Percentiles rank a stretch among this genome's conserved stretches.
These are phyloP conservation scores for Reticulitermes lucifugus DNA, from an alignment of 2,888 invertebrate species.

Conservation along the genomic window DNA sequence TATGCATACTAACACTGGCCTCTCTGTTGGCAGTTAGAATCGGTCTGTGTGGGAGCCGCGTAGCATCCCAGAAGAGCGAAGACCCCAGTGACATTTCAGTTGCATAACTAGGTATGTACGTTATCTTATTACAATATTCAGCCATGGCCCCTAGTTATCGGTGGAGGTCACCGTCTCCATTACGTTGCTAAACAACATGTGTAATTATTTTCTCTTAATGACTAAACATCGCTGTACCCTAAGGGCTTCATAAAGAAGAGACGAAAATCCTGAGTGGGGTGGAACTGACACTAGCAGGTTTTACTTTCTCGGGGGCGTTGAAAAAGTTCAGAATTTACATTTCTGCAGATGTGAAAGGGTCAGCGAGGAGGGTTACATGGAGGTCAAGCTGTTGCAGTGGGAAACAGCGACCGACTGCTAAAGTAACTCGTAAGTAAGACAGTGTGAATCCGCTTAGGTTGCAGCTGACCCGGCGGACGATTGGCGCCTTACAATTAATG, in stretches of 20 bases:
- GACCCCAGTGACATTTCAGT: not conserved
- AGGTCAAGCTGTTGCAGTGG: constrained; percentile 26
- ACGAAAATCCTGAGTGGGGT: not conserved
- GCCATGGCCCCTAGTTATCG: not conserved
- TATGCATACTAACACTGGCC: not conserved
- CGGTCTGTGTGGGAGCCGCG: too few species aligned
- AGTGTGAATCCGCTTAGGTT: not conserved
- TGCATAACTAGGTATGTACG: not conserved
- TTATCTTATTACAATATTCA: not conserved
- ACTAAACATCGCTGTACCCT: not conserved
- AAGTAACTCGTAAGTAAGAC: not conserved
- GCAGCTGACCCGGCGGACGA: not conserved
- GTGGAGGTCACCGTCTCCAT: not conserved
- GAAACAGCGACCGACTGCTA: constrained; percentile 10
- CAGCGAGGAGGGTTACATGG: constrained; percentile 6
- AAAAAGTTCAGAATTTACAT: constrained; percentile 30
- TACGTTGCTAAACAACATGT: not conserved
- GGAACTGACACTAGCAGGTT: constrained; percentile 26
- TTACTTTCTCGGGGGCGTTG: constrained; percentile 26
- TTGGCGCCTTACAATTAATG: not conserved
- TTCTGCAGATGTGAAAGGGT: constrained; percentile 22
- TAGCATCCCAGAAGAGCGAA: not conserved
- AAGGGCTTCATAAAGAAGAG: constrained; percentile 4
- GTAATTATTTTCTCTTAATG: constrained; percentile 14
- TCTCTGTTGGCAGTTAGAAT: not conserved